Evolutionary conservation across 2,888 invertebrate genomes (phyloP), one percentile per base, ranked within the genome.

Genomic region (Congeria kusceri): DNA sequence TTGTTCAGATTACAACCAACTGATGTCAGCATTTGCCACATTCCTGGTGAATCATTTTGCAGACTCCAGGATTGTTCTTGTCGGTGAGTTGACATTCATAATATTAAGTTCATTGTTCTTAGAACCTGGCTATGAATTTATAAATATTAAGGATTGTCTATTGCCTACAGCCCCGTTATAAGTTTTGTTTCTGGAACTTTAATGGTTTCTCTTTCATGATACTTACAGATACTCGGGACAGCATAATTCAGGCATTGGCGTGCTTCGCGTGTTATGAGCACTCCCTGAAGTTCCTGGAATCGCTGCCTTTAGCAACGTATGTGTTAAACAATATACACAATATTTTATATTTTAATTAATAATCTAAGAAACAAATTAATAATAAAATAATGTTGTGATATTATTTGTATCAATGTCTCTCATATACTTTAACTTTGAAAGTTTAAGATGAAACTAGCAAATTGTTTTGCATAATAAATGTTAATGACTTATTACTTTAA

Each of bases 21-120:
- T 91, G 23, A 80, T 89, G 56, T 95, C 20, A 95, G 95, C 3
- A 95, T 96, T 68, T 84, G 96, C 96, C 0, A 95, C 96, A 64
- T 97, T 97, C 91, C 94, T 97, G 0, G 96, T 96, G 84, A 93
- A 95, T 0, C 96, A 97, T 93, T 96, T 97, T 79, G 95, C 96
- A 0, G 97, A 97, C 93, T 91, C 95, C 18, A 95, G 97, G 13
- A 96, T 97, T 77, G 95, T 97, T 0, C 93, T 92, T 86, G 88
- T 92, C 80, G 94, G 93, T 93, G 85, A 77, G 76, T 57, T n/a
- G 39, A 39, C 3, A 39, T 39, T 39, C 39, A 3, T 13, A 39
- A 15, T 39, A 39, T 15, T 5, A 7, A 39, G 9, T 39, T 39
- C 9, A 39, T 39, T 11, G 4, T 39, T 39, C 13, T 39, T 11